These are phyloP conservation scores for Amyelois transitella DNA, from an alignment of 1,140 invertebrate genomes.

Conservation along the genomic window DNA sequence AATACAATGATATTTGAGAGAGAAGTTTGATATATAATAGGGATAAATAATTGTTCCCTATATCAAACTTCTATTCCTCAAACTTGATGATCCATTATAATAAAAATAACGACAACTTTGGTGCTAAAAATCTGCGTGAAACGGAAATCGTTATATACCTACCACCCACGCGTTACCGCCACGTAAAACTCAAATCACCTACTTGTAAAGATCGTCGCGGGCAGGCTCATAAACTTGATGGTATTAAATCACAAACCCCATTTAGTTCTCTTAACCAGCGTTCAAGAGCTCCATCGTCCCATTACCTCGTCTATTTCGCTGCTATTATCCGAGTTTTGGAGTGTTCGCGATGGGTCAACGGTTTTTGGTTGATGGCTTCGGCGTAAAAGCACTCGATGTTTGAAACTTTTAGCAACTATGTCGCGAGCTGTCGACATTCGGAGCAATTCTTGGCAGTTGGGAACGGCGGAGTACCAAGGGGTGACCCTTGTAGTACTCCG, in stretches of 20 bases:
- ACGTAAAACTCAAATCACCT: constrained; percentile 31
- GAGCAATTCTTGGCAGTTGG: constrained; percentile 49
- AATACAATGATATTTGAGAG: too few species aligned
- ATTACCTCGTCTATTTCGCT: constrained; percentile 15
- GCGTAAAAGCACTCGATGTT: constrained; percentile 62
- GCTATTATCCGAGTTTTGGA: constrained; percentile 2
- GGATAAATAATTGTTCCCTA: too few species aligned
- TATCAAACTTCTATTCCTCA: too few species aligned
- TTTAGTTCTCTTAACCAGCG: constrained; percentile 28
- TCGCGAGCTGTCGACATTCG: constrained; percentile 43
- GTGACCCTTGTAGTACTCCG: constrained; percentile 55
- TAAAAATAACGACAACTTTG: not conserved
- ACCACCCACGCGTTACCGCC: constrained; percentile 22
- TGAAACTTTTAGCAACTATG: constrained; percentile 67
- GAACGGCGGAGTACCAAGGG: constrained; percentile 42
- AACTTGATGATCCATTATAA: too few species aligned
- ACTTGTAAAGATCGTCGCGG: constrained; percentile 44
- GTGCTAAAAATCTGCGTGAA: not conserved
- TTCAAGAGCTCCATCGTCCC: constrained; percentile 16
- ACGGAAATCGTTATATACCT: constrained; percentile 35
- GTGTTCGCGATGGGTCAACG: constrained; percentile 2
- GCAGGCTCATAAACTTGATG: constrained; percentile 44
- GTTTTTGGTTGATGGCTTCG: constrained; percentile 24
- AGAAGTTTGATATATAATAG: too few species aligned
- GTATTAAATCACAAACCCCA: constrained; percentile 49